Conservation (phyloP, 2,113 vertebrate species). For the Sclerurus mexicanus region DNA sequence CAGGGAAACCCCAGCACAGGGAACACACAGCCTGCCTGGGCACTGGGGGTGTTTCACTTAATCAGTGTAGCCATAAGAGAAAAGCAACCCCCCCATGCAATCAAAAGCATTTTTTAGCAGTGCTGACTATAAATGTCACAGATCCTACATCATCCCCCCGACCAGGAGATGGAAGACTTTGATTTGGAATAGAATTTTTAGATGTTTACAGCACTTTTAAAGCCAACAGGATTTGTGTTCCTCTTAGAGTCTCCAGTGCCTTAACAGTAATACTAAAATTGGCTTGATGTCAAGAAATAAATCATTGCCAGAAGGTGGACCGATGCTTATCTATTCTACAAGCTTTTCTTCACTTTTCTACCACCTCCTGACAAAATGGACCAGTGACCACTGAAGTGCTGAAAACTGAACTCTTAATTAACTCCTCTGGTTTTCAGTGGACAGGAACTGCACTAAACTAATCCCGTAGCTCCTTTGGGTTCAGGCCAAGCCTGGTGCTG, state of each 20-base stretch:
- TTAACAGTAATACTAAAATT: neutral
- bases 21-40: neutral
- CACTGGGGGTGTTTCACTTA: neutral
- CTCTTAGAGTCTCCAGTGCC: neutral
- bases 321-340: neutral
- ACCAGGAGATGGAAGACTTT: neutral
- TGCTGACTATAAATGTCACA: neutral
- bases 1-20: neutral
- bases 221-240: neutral
- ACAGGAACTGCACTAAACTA: neutral
- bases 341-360: neutral
- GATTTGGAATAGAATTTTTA: neutral
- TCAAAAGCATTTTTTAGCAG: neutral
- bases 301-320: neutral
- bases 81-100: neutral
- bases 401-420: neutral
- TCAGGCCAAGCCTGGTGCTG: neutral
- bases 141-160: neutral
- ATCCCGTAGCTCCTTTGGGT: neutral
- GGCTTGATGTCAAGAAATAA: neutral
- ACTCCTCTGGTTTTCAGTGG: neutral
- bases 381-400: neutral
- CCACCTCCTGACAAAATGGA: neutral
- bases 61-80: rapidly evolving
- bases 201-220: neutral